Percentiles rank a stretch among this genome's conserved stretches.
phyloP scores from a whole-genome alignment of 2,797 vertebrate genomes.

The Hozukius guyotensis region DNA sequence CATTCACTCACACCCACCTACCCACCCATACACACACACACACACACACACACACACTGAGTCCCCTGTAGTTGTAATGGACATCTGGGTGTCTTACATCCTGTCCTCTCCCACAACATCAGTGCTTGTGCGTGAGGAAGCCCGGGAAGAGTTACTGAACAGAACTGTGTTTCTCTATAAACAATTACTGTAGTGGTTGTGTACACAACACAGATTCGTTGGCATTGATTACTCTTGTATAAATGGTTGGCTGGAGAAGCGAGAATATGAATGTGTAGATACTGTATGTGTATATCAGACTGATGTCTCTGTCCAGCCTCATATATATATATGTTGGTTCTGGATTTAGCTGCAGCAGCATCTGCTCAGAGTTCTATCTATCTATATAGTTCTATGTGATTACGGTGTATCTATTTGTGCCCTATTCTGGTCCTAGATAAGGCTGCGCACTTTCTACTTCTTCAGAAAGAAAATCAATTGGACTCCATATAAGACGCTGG shows the following conservation, averaged over 20 bases:
- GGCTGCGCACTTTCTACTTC: neutral
- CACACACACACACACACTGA: constrained; percentile 20
- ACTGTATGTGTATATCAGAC: neutral
- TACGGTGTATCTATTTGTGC: neutral
- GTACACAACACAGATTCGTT: neutral
- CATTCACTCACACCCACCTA: constrained; percentile 16
- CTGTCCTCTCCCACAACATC: constrained; percentile 20
- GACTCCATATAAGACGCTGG: neutral
- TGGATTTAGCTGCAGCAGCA: neutral
- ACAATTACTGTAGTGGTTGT: constrained; percentile 11
- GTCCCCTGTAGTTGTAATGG: constrained; percentile 65
- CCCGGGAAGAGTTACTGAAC: neutral
- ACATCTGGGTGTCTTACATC: constrained; percentile 59
- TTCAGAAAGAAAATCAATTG: neutral
- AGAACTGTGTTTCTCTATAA: neutral
- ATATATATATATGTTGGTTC: neutral
- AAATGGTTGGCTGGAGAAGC: neutral
- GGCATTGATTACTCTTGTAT: neutral
- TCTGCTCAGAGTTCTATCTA: neutral
- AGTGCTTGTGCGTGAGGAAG: constrained; percentile 12
- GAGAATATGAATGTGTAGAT: neutral
- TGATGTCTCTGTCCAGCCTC: neutral
- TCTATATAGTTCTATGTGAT: neutral
- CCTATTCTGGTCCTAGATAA: neutral
- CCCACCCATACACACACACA: constrained; percentile 8